A percentile compares a stretch with the other conserved stretches of the same genome.
phyloP scores from a whole-genome alignment of 2,797 vertebrate genomes.

The Catostomus latipinnis region DNA sequence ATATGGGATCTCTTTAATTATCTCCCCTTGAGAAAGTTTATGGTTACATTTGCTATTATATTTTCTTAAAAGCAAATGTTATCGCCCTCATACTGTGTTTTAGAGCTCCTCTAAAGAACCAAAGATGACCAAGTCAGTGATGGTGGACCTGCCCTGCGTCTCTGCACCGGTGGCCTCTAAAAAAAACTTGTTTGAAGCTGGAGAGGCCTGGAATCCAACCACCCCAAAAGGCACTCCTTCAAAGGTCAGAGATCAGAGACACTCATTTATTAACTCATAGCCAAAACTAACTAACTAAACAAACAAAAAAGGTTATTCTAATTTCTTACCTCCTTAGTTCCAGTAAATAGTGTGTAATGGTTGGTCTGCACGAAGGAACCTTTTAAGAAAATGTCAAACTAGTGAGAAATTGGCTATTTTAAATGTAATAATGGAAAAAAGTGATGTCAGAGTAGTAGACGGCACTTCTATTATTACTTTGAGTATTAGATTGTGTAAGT shows the following conservation, averaged over 20 bases:
- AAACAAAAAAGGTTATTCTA: not conserved
- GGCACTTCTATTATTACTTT: constrained; percentile 16
- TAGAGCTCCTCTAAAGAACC: constrained; percentile 82
- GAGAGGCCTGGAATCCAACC: constrained; percentile 82
- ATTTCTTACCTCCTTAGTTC: not conserved
- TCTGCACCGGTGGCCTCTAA: constrained; percentile 85
- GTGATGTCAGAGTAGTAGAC: constrained; percentile 3
- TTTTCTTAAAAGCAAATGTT: not conserved
- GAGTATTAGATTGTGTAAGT: constrained; percentile 22
- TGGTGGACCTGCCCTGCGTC: constrained; percentile 79
- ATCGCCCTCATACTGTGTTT: constrained; percentile 31
- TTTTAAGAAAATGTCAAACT: not conserved
- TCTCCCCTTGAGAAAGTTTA: not conserved
- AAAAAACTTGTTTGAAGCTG: constrained; percentile 89
- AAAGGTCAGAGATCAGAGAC: constrained; percentile 77
- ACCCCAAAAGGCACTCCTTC: constrained; percentile 67
- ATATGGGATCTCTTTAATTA: not conserved
- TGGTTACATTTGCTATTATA: not conserved
- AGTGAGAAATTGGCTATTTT: constrained; percentile 1
- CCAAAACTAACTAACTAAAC: not conserved
- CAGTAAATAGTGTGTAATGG: not conserved
- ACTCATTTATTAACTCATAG: not conserved
- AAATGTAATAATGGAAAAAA: constrained; percentile 4
- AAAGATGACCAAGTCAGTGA: constrained; percentile 75
- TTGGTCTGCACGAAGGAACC: not conserved